These are phyloP conservation scores for Mixornis gularis DNA, from an alignment of 2,113 vertebrate genomes.

Conservation along the genomic window DNA sequence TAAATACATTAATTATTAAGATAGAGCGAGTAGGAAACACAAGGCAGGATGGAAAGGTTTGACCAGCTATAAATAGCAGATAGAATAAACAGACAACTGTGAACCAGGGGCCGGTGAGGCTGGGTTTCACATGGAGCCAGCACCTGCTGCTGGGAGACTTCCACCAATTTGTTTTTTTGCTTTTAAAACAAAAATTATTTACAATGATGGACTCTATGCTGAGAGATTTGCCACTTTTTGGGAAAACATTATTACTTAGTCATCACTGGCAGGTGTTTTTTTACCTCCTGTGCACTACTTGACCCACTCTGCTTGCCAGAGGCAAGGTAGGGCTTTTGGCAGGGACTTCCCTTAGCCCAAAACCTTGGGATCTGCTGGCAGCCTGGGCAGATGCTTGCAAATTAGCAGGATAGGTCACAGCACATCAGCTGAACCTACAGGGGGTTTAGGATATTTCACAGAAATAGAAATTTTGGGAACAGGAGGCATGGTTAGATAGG, in stretches of 20 bases:
- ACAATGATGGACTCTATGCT: neutral
- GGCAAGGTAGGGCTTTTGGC: neutral
- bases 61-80: conserved; percentile 26
- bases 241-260: neutral
- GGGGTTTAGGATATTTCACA: neutral
- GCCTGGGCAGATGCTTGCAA: neutral
- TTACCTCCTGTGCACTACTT: neutral
- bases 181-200: conserved; percentile 39
- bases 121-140: neutral
- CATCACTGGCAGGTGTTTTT: neutral
- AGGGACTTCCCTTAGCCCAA: neutral
- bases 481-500: accelerated
- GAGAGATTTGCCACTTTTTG: neutral
- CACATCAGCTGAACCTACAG: neutral
- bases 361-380: neutral
- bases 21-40: neutral
- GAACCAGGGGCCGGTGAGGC: neutral
- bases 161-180: conserved; percentile 21
- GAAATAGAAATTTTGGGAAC: neutral
- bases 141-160: conserved; percentile 26
- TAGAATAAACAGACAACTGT: conserved; percentile 19
- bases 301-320: neutral
- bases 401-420: neutral
- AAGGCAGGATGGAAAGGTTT: neutral
- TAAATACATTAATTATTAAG: conserved; percentile 13